Conservation (phyloP, 2,797 vertebrate species). For the Odontamblyopus lacepedii region DNA sequence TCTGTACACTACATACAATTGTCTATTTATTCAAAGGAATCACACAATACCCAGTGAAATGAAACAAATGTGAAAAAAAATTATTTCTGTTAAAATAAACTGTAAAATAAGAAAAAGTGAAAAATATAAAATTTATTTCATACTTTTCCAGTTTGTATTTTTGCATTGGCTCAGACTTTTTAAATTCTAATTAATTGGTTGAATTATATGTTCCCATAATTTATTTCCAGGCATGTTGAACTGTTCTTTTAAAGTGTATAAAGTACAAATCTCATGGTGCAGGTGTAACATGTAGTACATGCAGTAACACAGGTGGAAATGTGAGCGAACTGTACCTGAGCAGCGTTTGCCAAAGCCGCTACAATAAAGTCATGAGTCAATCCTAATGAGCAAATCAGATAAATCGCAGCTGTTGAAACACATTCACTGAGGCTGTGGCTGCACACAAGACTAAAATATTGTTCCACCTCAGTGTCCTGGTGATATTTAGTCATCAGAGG, state of each 20-base stretch:
- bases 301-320: slow-evolving; percentile 38
- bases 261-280: slow-evolving; percentile 9
- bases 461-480: slow-evolving; percentile 78
- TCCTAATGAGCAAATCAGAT: slow-evolving; percentile 85
- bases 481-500: slow-evolving; percentile 88
- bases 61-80: neutral
- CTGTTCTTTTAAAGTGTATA: neutral
- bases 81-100: neutral
- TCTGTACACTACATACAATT: neutral
- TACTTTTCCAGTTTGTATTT: neutral
- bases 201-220: neutral
- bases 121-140: neutral
- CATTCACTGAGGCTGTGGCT: slow-evolving; percentile 84
- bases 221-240: neutral
- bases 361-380: slow-evolving; percentile 84
- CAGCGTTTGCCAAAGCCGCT: slow-evolving; percentile 68
- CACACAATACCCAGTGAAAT: neutral
- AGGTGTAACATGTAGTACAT: slow-evolving; percentile 36
- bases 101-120: neutral
- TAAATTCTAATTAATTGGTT: neutral
- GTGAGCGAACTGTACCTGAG: slow-evolving; percentile 57
- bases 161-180: neutral
- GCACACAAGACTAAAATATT: slow-evolving; percentile 87
- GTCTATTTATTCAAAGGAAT: neutral
- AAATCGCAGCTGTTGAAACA: slow-evolving; percentile 82